Evolutionary conservation across 2,113 vertebrate genomes (phyloP).

Genomic region (Gallinago jamesoni): DNA sequence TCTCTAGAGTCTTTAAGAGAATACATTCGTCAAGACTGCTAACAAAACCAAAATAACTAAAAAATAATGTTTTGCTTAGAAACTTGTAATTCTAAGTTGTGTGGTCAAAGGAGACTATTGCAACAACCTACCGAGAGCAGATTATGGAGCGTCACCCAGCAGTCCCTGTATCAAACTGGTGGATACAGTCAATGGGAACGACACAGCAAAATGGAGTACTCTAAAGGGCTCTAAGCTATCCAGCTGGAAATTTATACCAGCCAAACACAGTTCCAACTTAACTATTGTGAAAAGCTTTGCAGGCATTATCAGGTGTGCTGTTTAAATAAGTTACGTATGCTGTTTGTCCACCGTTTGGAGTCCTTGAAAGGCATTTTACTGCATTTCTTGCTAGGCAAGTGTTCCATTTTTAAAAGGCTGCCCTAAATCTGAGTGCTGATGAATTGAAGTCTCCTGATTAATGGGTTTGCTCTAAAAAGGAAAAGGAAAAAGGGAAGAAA

Average conservation of each 20-base stretch:
- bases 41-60: neutral
- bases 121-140: neutral
- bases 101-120: neutral
- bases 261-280: neutral
- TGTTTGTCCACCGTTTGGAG: neutral
- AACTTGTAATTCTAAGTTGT: neutral
- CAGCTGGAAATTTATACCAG: neutral
- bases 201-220: neutral
- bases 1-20: neutral
- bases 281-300: neutral
- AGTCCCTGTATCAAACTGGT: neutral
- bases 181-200: neutral
- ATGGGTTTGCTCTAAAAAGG: neutral
- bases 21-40: rapidly evolving
- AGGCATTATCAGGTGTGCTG: neutral
- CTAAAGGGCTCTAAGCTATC: neutral
- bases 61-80: neutral
- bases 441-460: neutral
- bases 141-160: neutral
- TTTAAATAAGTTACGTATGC: neutral
- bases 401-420: slow-evolving; percentile 25
- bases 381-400: slow-evolving; percentile 21
- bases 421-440: neutral
- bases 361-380: slow-evolving; percentile 11
- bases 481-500: neutral